Conservation (phyloP, 2,113 vertebrate genomes). For the Hymenochirus boettgeri region DNA sequence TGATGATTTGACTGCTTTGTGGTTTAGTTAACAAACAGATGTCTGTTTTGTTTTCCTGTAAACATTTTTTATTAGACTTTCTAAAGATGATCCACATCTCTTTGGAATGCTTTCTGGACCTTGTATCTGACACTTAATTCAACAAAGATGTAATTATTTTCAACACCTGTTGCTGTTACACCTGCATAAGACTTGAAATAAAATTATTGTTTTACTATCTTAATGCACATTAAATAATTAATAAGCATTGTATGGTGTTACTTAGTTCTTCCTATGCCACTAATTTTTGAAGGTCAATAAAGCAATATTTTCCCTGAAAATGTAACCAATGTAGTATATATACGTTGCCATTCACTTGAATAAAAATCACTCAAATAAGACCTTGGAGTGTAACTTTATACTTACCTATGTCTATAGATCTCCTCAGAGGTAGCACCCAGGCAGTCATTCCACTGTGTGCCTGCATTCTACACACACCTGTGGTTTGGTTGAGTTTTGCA, state of each 20-base stretch:
- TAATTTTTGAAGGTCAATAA: too few species aligned
- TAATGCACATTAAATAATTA: not conserved
- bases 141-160: not conserved
- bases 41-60: not conserved
- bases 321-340: too few species aligned
- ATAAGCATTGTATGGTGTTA: not conserved
- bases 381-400: too few species aligned
- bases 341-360: too few species aligned
- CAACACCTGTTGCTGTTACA: not conserved
- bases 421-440: too few species aligned
- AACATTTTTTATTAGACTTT: not conserved
- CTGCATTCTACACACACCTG: too few species aligned
- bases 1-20: not conserved
- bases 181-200: not conserved
- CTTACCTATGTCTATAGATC: too few species aligned
- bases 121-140: not conserved
- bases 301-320: too few species aligned
- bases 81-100: not conserved
- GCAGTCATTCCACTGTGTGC: too few species aligned
- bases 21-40: conserved; percentile 3
- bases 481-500: too few species aligned
- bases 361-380: too few species aligned
- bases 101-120: not conserved
- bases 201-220: not conserved
- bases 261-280: too few species aligned